Percentiles rank a stretch among this genome's conserved stretches.
phyloP scores from a whole-genome alignment of 1,140 invertebrate species.

The Drosophila lacertosa region DNA sequence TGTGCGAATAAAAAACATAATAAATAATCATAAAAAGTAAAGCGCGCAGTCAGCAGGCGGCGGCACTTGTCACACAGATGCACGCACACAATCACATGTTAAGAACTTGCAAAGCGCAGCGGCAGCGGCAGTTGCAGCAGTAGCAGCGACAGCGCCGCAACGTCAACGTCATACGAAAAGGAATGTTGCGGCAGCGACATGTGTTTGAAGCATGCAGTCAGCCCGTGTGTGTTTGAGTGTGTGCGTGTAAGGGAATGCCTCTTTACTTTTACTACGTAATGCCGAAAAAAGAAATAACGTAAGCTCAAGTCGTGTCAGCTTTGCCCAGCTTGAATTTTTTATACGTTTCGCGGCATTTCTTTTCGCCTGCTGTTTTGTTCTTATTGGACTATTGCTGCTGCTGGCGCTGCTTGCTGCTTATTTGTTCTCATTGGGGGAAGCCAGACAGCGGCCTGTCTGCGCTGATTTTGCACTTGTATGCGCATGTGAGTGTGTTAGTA shows the following conservation, averaged over 20 bases:
- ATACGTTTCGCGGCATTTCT: constrained; percentile 58
- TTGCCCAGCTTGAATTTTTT: constrained; percentile 50
- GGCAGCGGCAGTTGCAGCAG: constrained; percentile 7
- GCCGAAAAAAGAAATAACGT: constrained; percentile 49
- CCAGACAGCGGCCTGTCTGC: constrained; percentile 47
- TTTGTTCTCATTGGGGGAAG: constrained; percentile 29
- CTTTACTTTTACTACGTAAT: constrained; percentile 68
- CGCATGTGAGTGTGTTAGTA: constrained; percentile 5
- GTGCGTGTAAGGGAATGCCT: constrained; percentile 61
- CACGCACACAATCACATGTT: constrained; percentile 23
- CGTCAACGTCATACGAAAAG: constrained; percentile 53
- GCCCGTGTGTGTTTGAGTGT: constrained; percentile 2
- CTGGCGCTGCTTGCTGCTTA: neutral
- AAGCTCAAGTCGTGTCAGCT: constrained; percentile 46
- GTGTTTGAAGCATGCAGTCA: constrained; percentile 58
- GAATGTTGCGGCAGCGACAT: constrained; percentile 65
- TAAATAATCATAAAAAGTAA: constrained; percentile 72
- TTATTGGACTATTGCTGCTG: constrained; percentile 19
- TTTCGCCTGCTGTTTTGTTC: constrained; percentile 26
- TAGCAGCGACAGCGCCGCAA: constrained; percentile 15
- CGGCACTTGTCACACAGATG: constrained; percentile 33
- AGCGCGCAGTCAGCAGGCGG: constrained; percentile 51
- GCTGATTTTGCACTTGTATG: constrained; percentile 27
- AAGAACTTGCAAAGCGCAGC: constrained; percentile 38
- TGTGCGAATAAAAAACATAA: constrained; percentile 35